Base-by-base conservation (phyloP, 1,140 invertebrate species). In the Manduca sexta region DNA sequence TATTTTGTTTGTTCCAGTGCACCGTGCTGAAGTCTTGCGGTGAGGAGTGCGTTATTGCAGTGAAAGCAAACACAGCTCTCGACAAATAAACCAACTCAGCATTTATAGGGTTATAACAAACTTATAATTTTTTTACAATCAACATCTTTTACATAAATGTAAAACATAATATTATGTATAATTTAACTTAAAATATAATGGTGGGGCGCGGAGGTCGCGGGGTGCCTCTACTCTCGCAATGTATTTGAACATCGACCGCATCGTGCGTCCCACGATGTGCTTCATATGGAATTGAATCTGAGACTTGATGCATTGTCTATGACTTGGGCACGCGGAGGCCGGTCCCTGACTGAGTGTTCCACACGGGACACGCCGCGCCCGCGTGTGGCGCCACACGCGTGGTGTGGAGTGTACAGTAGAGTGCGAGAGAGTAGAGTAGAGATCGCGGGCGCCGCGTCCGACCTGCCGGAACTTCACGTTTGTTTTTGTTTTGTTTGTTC, bases 11-110 rank as follows among this genome's bases (percentile, higher is more conserved):
- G 56, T 88, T 91, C 53, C 86, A 93, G 90, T 96, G 95, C 91
- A 97, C 95, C 60, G 95, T 97, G 55, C 89, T 97, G 74, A 95
- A 95, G 83, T 93, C 95, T 63, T 96, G 94, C 84, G 94, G 94
- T 59, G 95, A 96, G 88, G 95, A 96, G 88, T 94, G 94, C 87
- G 95, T 97, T 62, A 96, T 97, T 89, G 95, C 95, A 84, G 93
- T 95, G 75, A 97, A 97, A 90, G 94, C 93, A 88, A 97, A 96
- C 88, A 95, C 94, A 84, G 93, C 93, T 88, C 90, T 95, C 69
- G 94, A 96, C 88, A 96, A 96, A 93, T 95, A 95, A 94, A 78
- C 73, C 65, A 72, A 75, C 67, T 65, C 69, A 78, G 75, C 77
- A 83, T 80, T 79, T 77, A 82, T 79, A 84, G 79, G 82, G 78